Conservation (phyloP, 2,797 vertebrate genomes). For the Astyanax mexicanus region DNA sequence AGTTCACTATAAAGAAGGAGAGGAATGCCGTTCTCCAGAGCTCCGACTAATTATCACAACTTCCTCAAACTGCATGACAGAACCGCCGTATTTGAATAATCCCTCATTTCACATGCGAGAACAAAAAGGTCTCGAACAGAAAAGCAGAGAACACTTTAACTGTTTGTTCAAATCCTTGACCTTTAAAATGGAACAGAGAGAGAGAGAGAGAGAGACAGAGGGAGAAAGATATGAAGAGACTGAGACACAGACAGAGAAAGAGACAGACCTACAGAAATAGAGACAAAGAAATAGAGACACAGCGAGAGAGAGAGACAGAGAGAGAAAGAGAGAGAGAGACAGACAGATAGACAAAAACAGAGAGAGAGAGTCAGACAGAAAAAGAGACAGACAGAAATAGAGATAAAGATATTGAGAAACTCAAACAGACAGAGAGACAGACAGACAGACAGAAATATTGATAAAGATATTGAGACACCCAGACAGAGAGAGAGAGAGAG, state of each 20-base stretch:
- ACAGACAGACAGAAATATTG: background rate
- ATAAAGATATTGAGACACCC: background rate
- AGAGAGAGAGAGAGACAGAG: background rate
- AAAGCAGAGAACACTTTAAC: background rate
- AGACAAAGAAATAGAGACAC: background rate
- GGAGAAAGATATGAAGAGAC: background rate
- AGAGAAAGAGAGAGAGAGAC: background rate
- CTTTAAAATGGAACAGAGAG: slow-evolving; percentile 21
- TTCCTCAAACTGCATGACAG: background rate
- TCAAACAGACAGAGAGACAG: background rate
- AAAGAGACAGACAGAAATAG: background rate
- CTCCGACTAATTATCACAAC: slow-evolving; percentile 32
- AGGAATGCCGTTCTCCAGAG: background rate
- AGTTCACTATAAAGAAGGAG: too few relatives aligned
- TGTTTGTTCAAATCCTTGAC: slow-evolving; percentile 53
- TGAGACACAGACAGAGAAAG: background rate
- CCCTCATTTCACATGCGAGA: slow-evolving; percentile 6
- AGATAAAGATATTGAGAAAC: background rate
- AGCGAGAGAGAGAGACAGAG: background rate
- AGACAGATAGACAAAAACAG: background rate
- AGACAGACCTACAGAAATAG: background rate
- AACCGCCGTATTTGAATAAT: slow-evolving; percentile 17
- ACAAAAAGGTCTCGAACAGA: background rate
- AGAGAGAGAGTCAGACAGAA: background rate
- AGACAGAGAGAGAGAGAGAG: background rate